A percentile compares a stretch with the other conserved stretches of the same genome.
Conservation (phyloP, 2,888 invertebrate genomes). For the Saturnia pavonia region DNA sequence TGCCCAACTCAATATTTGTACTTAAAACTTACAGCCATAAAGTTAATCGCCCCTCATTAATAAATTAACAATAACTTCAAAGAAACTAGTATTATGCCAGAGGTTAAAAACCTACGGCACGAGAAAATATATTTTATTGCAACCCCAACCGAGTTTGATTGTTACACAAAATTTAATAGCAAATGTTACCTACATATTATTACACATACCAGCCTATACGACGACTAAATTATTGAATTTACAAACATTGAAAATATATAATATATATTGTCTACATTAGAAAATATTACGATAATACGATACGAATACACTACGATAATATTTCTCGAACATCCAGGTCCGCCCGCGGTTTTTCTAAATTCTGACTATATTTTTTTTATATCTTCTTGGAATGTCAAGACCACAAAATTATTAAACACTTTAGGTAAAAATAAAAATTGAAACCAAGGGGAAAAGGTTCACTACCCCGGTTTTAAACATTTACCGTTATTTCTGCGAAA, state of each 20-base stretch:
- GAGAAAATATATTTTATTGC: background rate
- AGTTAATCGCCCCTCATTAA: constrained; percentile 10
- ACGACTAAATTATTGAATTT: background rate
- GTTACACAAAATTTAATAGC: too few relatives aligned
- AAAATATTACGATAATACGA: too few relatives aligned
- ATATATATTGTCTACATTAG: too few relatives aligned
- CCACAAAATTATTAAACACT: too few relatives aligned
- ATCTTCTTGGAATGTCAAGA: too few relatives aligned
- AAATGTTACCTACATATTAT: background rate
- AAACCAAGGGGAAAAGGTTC: background rate
- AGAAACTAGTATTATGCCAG: background rate
- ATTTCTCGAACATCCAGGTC: too few relatives aligned
- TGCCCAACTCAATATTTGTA: background rate
- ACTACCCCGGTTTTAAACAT: background rate
- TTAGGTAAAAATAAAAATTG: too few relatives aligned
- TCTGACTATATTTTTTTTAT: too few relatives aligned
- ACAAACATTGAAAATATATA: too few relatives aligned
- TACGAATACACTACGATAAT: too few relatives aligned
- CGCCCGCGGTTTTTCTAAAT: too few relatives aligned
- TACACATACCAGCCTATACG: background rate
- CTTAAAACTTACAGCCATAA: background rate
- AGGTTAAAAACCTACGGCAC: background rate
- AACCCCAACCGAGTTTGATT: too few relatives aligned
- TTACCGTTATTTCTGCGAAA: constrained; percentile 2
- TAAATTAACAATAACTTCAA: background rate